A percentile compares a stretch with the other conserved stretches of the same genome.
Evolutionary conservation across 2,888 invertebrate species (phyloP).

Genomic region (Liodrosophila aerea): DNA sequence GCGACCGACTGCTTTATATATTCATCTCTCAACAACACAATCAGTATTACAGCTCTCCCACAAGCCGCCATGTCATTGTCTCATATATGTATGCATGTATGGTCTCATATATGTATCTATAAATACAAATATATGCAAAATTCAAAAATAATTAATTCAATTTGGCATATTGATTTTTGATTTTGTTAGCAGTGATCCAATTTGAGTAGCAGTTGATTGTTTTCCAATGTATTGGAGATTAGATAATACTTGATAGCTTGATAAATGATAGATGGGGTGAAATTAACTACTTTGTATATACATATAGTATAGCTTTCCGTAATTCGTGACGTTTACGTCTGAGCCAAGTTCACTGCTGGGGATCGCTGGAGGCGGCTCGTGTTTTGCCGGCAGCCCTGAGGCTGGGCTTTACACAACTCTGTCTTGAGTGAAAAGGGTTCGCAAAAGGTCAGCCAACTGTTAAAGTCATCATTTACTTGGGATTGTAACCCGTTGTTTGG

Average conservation of each 20-base stretch:
- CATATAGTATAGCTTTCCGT: neutral
- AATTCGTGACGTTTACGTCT: constrained; percentile 43
- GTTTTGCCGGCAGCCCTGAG: constrained; percentile 15
- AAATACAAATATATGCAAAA: constrained; percentile 8
- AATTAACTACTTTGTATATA: too few relatives aligned
- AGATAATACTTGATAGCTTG: constrained; percentile 46
- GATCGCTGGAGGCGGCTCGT: constrained; percentile 21
- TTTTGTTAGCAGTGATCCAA: constrained; percentile 16
- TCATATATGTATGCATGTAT: too few relatives aligned
- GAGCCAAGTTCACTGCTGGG: constrained; percentile 64
- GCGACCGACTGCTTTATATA: too few relatives aligned
- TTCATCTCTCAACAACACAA: too few relatives aligned
- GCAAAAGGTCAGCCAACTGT: constrained; percentile 60
- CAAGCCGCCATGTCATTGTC: constrained; percentile 35
- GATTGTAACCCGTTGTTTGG: constrained; percentile 48
- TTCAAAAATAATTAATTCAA: constrained; percentile 30
- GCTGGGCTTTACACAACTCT: constrained; percentile 51
- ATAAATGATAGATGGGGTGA: constrained; percentile 43
- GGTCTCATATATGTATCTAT: too few relatives aligned
- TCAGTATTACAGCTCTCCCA: constrained; percentile 9
- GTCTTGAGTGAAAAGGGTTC: constrained; percentile 41
- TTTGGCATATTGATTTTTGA: constrained; percentile 31
- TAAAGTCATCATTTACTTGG: constrained; percentile 27
- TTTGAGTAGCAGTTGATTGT: constrained; percentile 14
- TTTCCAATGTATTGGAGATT: constrained; percentile 33